These are phyloP conservation scores for Acleris holmiana DNA, from an alignment of 2,888 invertebrate genomes.

Conservation along the genomic window DNA sequence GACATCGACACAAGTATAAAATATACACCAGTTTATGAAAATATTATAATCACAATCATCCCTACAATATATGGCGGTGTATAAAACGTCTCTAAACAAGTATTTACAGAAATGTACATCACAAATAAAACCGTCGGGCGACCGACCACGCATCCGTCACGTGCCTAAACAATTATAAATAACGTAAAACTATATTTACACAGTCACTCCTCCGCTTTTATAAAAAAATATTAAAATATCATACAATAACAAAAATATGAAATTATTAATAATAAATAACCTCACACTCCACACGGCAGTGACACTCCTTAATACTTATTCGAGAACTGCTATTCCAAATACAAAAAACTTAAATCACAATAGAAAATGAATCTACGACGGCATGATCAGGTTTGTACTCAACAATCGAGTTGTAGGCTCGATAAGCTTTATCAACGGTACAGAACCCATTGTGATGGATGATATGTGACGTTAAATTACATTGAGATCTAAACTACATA, in stretches of 20 bases:
- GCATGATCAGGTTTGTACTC: constrained; percentile 35
- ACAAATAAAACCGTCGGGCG: constrained; percentile 41
- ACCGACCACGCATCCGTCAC: constrained; percentile 52
- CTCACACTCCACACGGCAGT: constrained; percentile 64
- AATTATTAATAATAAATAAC: constrained; percentile 56
- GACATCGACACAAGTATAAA: constrained; percentile 63
- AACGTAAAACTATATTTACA: constrained; percentile 76
- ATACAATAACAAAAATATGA: constrained; percentile 53
- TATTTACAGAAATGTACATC: constrained; percentile 71
- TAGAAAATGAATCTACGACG: constrained; percentile 30
- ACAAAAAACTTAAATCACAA: constrained; percentile 37
- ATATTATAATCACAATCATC: constrained; percentile 66
- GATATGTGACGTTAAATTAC: constrained; percentile 29
- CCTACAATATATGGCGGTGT: constrained; percentile 50
- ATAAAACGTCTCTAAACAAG: constrained; percentile 52
- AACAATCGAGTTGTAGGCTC: neutral
- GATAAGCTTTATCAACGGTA: constrained; percentile 3
- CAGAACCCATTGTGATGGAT: constrained; percentile 31
- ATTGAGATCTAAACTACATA: constrained; percentile 37
- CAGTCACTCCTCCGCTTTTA: constrained; percentile 60
- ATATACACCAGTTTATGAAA: constrained; percentile 64
- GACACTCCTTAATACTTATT: constrained; percentile 48
- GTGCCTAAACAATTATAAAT: constrained; percentile 62
- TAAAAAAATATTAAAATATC: constrained; percentile 57
- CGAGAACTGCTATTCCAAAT: constrained; percentile 45